phyloP scores from a whole-genome alignment of 2,888 invertebrate genomes.

The Heliconius hortense region DNA sequence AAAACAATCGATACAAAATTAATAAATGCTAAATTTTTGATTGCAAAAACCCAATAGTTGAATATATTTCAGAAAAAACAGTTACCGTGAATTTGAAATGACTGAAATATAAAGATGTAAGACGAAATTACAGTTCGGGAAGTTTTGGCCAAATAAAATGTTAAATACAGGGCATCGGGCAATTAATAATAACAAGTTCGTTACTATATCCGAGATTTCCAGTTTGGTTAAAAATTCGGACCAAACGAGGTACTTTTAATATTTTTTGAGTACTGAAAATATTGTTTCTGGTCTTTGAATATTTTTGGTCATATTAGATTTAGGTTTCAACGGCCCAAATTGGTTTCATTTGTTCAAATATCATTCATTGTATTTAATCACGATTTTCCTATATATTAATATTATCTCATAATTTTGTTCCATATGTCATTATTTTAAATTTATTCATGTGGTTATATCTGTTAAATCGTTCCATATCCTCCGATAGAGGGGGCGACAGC shows the following conservation, averaged over 20 bases:
- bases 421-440: too few species aligned
- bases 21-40: too few species aligned
- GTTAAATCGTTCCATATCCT: too few species aligned
- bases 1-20: too few species aligned
- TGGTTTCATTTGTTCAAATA: too few species aligned
- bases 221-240: slow-evolving; percentile 5
- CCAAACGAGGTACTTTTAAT: slow-evolving; percentile 9
- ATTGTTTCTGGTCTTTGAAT: neutral
- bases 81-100: neutral
- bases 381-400: too few species aligned
- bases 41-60: too few species aligned
- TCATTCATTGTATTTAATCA: too few species aligned
- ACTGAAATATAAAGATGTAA: neutral
- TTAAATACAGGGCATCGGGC: slow-evolving; percentile 14
- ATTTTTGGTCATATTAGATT: neutral
- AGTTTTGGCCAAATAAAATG: slow-evolving; percentile 12
- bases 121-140: neutral
- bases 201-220: neutral
- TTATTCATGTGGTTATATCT: too few species aligned
- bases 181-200: slow-evolving; percentile 23
- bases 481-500: neutral
- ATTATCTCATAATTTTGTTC: too few species aligned
- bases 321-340: neutral
- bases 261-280: slow-evolving; percentile 8
- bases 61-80: neutral